Evolutionary conservation across 2,113 vertebrate species (phyloP).

Genomic region (Mesembrinibis cayennensis): DNA sequence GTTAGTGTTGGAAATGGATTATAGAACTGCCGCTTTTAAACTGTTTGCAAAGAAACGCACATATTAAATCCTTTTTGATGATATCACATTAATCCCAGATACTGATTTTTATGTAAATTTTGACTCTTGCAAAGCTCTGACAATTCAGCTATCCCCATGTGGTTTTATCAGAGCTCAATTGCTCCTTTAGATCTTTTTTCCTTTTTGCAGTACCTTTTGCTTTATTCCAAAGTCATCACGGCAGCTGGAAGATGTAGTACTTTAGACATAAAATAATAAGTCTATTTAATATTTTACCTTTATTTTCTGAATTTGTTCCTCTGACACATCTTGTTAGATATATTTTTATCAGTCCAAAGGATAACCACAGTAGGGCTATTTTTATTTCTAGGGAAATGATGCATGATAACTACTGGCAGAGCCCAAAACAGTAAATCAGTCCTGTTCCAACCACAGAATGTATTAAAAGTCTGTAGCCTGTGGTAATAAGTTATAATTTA

Average conservation of each 20-base stretch:
- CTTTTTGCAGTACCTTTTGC: constrained; percentile 27
- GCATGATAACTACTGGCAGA: constrained; percentile 27
- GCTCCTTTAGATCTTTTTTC: constrained; percentile 50
- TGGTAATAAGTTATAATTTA: constrained; percentile 64
- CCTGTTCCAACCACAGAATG: constrained; percentile 12
- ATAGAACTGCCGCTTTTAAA: constrained; percentile 36
- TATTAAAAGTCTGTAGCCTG: constrained; percentile 56
- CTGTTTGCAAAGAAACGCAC: constrained; percentile 57
- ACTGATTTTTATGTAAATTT: constrained; percentile 69
- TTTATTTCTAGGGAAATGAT: constrained; percentile 68
- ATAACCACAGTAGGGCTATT: constrained; percentile 69
- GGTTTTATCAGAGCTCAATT: constrained; percentile 51
- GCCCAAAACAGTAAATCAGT: constrained; percentile 46
- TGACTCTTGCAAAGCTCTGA: constrained; percentile 49
- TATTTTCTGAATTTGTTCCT: constrained; percentile 60
- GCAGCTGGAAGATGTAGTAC: constrained; percentile 36
- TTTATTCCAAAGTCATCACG: constrained; percentile 45
- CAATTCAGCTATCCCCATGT: constrained; percentile 35
- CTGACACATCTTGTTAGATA: constrained; percentile 48
- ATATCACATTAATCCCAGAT: constrained; percentile 62
- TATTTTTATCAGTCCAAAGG: constrained; percentile 67
- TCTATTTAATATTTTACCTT: constrained; percentile 61
- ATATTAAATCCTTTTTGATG: constrained; percentile 67
- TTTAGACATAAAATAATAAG: constrained; percentile 51
- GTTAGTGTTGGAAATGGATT: constrained; percentile 59